Evolutionary conservation across 23 tunicate genomes (phyloP).

Genomic region (Diplosoma virens): DNA sequence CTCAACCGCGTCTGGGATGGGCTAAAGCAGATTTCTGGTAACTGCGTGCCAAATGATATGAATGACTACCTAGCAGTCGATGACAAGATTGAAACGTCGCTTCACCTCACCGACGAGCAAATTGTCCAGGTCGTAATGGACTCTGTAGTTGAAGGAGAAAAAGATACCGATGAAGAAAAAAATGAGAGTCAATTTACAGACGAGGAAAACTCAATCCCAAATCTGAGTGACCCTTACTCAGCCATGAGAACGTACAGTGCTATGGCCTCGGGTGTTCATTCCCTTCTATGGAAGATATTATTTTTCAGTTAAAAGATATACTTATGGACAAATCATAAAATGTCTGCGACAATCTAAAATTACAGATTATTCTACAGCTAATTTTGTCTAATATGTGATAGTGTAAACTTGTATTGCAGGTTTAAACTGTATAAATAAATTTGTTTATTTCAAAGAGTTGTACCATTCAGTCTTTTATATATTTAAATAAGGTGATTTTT

Average conservation of each 20-base stretch:
- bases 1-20: slow-evolving; percentile 5
- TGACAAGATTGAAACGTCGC: slow-evolving; percentile 10
- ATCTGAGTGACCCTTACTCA: slow-evolving; percentile 18
- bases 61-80: slow-evolving; percentile 32
- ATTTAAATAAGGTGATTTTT: neutral
- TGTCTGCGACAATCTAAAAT: slow-evolving; percentile 11
- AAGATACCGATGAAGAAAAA: slow-evolving; percentile 11
- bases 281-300: slow-evolving; percentile 10
- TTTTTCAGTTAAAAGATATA: slow-evolving; percentile 6
- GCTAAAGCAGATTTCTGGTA: slow-evolving; percentile 20
- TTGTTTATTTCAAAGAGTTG: too few species aligned
- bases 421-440: too few species aligned
- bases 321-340: slow-evolving; percentile 17
- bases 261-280: slow-evolving; percentile 17
- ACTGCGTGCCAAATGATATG: slow-evolving; percentile 9
- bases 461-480: too few species aligned
- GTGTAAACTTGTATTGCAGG: neutral
- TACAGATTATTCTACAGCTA: neutral
- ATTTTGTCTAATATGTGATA: neutral
- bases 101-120: slow-evolving; percentile 9
- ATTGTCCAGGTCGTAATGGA: neutral
- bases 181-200: slow-evolving; percentile 6
- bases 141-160: slow-evolving; percentile 25
- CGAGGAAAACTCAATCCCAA: slow-evolving; percentile 17
- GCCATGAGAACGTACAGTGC: slow-evolving; percentile 32